Conservation (phyloP, 2,888 invertebrate genomes). For the Digitonthophagus gazella region DNA sequence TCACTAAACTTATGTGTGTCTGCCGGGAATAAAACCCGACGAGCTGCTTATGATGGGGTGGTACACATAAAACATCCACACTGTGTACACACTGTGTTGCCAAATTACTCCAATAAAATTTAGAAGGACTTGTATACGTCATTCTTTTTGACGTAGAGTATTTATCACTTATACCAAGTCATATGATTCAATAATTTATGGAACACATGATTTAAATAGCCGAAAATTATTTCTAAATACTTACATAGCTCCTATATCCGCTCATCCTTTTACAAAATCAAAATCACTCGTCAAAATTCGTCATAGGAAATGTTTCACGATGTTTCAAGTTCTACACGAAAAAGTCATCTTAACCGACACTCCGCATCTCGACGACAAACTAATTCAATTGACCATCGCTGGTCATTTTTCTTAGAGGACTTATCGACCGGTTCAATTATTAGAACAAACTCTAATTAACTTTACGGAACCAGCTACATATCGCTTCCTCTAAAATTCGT, state of each 20-base stretch:
- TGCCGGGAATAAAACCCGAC: neutral
- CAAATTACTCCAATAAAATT: neutral
- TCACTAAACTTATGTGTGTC: conserved; percentile 18
- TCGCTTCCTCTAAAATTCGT: neutral
- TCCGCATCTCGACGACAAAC: neutral
- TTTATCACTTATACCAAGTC: too few relatives aligned
- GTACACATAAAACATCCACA: neutral
- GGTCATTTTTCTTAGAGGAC: neutral
- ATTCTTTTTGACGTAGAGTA: neutral
- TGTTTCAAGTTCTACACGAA: conserved; percentile 2
- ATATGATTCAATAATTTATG: neutral
- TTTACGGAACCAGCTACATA: neutral
- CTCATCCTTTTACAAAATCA: conserved; percentile 36
- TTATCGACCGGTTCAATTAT: neutral
- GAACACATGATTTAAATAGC: neutral
- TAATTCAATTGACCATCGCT: neutral
- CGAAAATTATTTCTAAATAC: conserved; percentile 26
- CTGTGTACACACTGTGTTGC: neutral
- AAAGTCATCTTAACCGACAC: neutral
- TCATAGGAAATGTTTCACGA: too few relatives aligned
- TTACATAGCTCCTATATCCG: conserved; percentile 40
- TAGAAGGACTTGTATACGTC: neutral
- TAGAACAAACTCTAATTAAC: neutral
- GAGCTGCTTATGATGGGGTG: neutral
- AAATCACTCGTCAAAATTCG: conserved; percentile 4